A percentile compares a stretch with the other conserved stretches of the same genome.
phyloP scores from a whole-genome alignment of 1,140 invertebrate genomes.

The Sinella curviseta region DNA sequence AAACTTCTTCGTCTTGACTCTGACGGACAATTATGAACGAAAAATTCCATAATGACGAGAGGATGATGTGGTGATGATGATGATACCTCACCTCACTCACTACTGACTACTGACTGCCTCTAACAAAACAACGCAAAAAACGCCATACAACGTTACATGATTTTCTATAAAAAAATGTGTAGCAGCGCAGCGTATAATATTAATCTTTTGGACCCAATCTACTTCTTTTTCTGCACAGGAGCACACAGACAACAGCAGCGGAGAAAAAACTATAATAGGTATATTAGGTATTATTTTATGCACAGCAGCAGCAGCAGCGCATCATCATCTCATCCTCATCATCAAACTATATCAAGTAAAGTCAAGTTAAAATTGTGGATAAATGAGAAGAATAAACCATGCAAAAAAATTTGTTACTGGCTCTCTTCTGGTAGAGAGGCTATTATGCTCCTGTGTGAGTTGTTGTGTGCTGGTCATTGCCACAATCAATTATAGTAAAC shows the following conservation, averaged over 20 bases:
- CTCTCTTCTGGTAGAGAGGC: neutral
- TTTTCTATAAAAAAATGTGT: neutral
- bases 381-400: neutral
- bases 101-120: neutral
- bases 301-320: neutral
- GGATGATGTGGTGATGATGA: neutral
- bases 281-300: neutral
- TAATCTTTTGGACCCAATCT: no score
- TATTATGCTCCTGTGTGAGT: neutral
- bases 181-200: no score
- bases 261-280: neutral
- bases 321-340: no score
- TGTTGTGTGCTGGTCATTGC: constrained; percentile 3
- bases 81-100: no score
- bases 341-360: neutral
- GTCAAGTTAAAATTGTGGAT: neutral
- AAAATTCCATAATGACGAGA: neutral
- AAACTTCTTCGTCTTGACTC: neutral
- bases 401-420: neutral
- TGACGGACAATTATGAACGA: neutral
- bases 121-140: neutral
- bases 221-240: no score
- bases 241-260: neutral
- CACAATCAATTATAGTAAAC: neutral
- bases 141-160: neutral